phyloP scores from a whole-genome alignment of 2,797 vertebrate species.

The Pipistrellus kuhlii region DNA sequence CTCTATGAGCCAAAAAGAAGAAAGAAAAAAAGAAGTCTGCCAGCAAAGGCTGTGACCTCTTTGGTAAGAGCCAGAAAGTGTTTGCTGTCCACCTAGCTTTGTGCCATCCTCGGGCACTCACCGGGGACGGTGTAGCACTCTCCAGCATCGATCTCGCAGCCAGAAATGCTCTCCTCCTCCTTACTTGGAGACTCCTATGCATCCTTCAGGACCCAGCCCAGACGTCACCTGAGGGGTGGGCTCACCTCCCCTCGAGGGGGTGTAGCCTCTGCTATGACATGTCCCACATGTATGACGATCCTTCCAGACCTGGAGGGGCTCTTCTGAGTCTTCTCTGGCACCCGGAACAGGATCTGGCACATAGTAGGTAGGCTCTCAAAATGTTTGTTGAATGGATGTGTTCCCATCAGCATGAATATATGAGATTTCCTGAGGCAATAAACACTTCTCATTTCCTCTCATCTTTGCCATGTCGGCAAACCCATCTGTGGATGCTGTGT shows the following conservation, averaged over 20 bases:
- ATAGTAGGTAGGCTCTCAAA: slow-evolving; percentile 77
- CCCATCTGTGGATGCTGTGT: slow-evolving; percentile 76
- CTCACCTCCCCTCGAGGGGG: not conserved
- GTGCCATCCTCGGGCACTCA: not conserved
- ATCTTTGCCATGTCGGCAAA: slow-evolving; percentile 83
- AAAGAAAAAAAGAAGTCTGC: slow-evolving; percentile 54
- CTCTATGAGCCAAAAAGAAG: slow-evolving; percentile 74
- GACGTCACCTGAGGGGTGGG: not conserved
- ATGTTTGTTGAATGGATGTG: slow-evolving; percentile 79
- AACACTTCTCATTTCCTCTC: slow-evolving; percentile 71
- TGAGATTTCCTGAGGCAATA: slow-evolving; percentile 69
- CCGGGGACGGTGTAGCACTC: not conserved
- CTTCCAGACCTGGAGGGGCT: not conserved
- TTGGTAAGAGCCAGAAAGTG: slow-evolving; percentile 46
- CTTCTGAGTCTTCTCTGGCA: slow-evolving; percentile 66
- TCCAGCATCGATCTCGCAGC: not conserved
- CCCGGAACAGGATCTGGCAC: slow-evolving; percentile 65
- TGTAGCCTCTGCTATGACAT: not conserved
- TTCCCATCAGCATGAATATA: slow-evolving; percentile 78
- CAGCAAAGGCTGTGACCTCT: slow-evolving; percentile 79
- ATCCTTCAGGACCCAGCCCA: slow-evolving; percentile 63
- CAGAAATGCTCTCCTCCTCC: not conserved
- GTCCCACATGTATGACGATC: not conserved
- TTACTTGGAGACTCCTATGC: slow-evolving; percentile 61
- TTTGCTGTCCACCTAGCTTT: not conserved